Evolutionary conservation across 2,888 invertebrate species (phyloP).

Genomic region (Pherbina coryleti): DNA sequence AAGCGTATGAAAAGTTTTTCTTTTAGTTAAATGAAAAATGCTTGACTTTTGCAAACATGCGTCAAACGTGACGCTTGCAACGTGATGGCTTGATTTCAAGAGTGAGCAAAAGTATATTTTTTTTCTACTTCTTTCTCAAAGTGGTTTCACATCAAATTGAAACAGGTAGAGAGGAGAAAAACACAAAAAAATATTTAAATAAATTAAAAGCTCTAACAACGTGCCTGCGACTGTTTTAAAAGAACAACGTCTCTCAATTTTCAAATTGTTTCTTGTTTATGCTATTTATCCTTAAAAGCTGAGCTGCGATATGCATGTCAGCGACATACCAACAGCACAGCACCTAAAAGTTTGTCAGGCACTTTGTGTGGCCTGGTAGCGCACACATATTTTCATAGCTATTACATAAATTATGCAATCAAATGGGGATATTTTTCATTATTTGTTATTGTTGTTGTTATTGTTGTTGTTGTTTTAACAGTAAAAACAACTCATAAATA

Average conservation of each 20-base stretch:
- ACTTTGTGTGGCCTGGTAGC: not conserved
- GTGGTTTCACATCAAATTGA: too few relatives aligned
- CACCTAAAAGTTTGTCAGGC: not conserved
- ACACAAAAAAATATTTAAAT: not conserved
- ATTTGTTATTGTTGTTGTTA: not conserved
- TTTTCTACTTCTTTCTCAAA: too few relatives aligned
- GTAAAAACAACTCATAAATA: conserved; percentile 7
- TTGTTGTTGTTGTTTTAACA: not conserved
- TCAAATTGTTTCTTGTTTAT: too few relatives aligned
- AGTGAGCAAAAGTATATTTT: too few relatives aligned
- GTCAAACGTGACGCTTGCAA: conserved; percentile 27
- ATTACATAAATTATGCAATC: not conserved
- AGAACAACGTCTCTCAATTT: too few relatives aligned
- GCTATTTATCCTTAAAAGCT: too few relatives aligned
- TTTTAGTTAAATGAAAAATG: too few relatives aligned
- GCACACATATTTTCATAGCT: too few relatives aligned
- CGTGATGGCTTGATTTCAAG: not conserved
- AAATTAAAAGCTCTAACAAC: not conserved
- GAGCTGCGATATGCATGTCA: too few relatives aligned
- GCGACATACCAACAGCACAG: too few relatives aligned
- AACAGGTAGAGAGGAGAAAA: not conserved
- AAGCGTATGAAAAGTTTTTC: not conserved
- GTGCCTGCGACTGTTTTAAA: not conserved
- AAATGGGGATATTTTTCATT: conserved; percentile 13
- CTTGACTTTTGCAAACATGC: too few relatives aligned